Percentiles rank a stretch among this genome's conserved stretches.
Conservation (phyloP, 1,140 invertebrate genomes). For the Atta colombica region DNA sequence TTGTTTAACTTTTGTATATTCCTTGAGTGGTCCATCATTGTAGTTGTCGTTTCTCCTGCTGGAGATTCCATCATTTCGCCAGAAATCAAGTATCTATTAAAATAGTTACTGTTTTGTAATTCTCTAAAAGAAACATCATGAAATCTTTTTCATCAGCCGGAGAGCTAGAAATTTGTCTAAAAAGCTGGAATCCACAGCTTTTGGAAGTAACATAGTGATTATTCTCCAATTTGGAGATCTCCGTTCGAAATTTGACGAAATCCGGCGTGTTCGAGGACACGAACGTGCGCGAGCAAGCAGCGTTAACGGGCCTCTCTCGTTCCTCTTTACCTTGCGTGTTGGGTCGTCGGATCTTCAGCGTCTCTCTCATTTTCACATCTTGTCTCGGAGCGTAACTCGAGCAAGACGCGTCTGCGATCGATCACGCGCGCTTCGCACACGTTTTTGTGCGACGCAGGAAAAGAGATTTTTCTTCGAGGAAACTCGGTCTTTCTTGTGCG, state of each 20-base stretch:
- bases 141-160: too few relatives aligned
- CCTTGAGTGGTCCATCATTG: too few relatives aligned
- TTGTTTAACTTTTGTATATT: too few relatives aligned
- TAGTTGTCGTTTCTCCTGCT: too few relatives aligned
- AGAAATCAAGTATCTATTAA: too few relatives aligned
- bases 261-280: neutral
- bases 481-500: neutral
- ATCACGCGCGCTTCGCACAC: neutral
- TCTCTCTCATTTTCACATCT: slow-evolving; percentile 82
- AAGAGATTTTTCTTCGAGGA: neutral
- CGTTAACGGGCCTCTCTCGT: neutral
- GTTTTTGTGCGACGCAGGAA: neutral
- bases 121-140: too few relatives aligned
- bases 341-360: slow-evolving; percentile 82
- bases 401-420: slow-evolving; percentile 3
- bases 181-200: too few relatives aligned
- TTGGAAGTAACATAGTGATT: too few relatives aligned
- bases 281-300: slow-evolving; percentile 14
- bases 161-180: too few relatives aligned
- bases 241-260: slow-evolving; percentile 29
- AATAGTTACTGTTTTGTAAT: too few relatives aligned
- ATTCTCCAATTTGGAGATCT: neutral
- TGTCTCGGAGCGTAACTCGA: slow-evolving; percentile 51
- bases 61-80: too few relatives aligned
- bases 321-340: slow-evolving; percentile 84